Base-by-base conservation (phyloP, 1,140 invertebrate species). In the Pararge aegeria region DNA sequence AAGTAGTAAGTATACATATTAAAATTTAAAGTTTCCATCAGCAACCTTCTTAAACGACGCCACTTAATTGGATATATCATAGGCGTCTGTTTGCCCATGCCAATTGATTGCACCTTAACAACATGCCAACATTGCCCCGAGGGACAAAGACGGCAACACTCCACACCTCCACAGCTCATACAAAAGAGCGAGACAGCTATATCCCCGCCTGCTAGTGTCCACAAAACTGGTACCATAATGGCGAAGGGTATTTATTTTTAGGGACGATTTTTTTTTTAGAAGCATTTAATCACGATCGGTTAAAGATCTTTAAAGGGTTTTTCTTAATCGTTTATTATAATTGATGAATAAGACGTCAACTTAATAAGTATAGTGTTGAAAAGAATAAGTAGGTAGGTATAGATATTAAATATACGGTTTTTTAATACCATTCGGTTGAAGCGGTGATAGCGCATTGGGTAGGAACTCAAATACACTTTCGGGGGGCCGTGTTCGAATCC, bases 1-100 rank as follows among this genome's bases (percentile, higher is more conserved):
- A 5, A 27, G 10, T 7, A 27, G 10, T 4, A 34, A 34, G n/a
- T 12, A 12, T 30, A 7, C 3, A 3, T 3, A 34, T 46, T 15
- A 46, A 20, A 10, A 15, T 15, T 20, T 12, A 5, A 9, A 46
- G 7, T 20, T 46, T 20, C 12, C 42, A 46, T 1, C 10, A 75
- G 54, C 75, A n/a, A 16, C 62, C 29, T 63, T 77, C 50, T 76
- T 1, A 44, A 27, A 52, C 44, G 65, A 65, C 49, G 53, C 74
- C 56, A 78, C 80, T 87, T 89, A 89, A 89, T 89, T 87, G 87
- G 87, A 89, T 89, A 87, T 89, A 89, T 89, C 87, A 89, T 89
- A 89, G 83, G 83, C 81, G 83, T 87, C 83, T 89, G 87, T 89
- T 89, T 89, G 87, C 87, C 81, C 87, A 87, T 84, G 83, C 66